These are phyloP conservation scores for Sphenopsis melanotis DNA, from an alignment of 2,797 vertebrate species.

Conservation along the genomic window DNA sequence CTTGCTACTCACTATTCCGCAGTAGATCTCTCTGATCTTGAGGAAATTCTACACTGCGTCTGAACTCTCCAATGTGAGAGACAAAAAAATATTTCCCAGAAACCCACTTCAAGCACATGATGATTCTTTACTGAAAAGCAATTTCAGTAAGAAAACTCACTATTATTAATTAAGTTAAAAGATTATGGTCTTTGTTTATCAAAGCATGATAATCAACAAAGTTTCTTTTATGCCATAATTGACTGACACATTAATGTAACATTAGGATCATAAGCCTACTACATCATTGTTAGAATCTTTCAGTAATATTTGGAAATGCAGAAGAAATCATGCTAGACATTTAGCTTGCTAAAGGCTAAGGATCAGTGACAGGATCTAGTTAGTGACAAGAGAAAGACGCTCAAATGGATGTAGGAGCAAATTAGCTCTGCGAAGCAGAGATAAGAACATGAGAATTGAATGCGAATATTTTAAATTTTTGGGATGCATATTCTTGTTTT, in stretches of 20 bases:
- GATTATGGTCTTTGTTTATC: not conserved
- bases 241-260: not conserved
- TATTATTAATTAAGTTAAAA: not conserved
- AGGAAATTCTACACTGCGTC: not conserved
- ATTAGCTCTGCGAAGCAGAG: not conserved
- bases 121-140: not conserved
- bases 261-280: not conserved
- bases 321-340: not conserved
- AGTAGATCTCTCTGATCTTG: not conserved
- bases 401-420: not conserved
- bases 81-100: not conserved
- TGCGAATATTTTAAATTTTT: not conserved
- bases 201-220: not conserved
- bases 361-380: not conserved
- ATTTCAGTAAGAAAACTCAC: not conserved
- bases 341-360: not conserved
- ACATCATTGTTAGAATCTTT: not conserved
- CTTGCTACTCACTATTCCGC: not conserved
- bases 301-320: not conserved
- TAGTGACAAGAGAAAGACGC: not conserved
- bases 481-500: not conserved
- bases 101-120: not conserved
- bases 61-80: fast-evolving
- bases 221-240: not conserved
- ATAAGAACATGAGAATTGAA: not conserved